A percentile compares a stretch with the other conserved stretches of the same genome.
These are phyloP conservation scores for Cricetomys ansorgei DNA, from an alignment of 2,113 vertebrate genomes.

Conservation along the genomic window DNA sequence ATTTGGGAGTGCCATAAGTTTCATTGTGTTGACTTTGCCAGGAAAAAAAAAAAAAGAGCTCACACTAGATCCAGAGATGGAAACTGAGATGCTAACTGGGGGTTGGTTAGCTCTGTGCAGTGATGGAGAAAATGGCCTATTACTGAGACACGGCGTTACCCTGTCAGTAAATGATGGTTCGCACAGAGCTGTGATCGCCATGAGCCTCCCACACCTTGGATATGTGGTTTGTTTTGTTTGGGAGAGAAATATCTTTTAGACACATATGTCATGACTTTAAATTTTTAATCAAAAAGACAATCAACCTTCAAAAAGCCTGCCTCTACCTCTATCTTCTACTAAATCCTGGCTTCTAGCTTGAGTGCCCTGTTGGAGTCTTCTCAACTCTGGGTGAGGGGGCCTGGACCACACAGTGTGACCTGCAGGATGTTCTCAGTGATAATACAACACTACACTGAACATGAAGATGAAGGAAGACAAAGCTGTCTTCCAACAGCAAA, in stretches of 20 bases:
- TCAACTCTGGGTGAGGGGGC: background rate
- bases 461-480: background rate
- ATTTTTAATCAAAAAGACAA: conserved; percentile 33
- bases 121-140: conserved; percentile 64
- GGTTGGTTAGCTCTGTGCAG: conserved; percentile 63
- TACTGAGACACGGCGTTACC: background rate
- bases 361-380: background rate
- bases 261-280: conserved; percentile 22
- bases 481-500: background rate
- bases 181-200: background rate
- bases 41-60: conserved; percentile 15
- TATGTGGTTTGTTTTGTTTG: conserved; percentile 64
- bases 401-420: background rate
- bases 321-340: background rate
- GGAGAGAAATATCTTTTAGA: conserved; percentile 45
- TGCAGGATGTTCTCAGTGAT: background rate
- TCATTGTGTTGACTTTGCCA: conserved; percentile 25
- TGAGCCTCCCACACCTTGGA: conserved; percentile 48
- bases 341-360: background rate
- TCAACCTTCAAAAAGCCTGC: background rate
- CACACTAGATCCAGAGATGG: conserved; percentile 50
- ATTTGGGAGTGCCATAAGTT: conserved; percentile 9
- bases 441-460: background rate
- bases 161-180: conserved; percentile 44
- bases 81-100: conserved; percentile 21